Conservation (phyloP, 2,888 invertebrate genomes). For the Hemaris fuciformis region DNA sequence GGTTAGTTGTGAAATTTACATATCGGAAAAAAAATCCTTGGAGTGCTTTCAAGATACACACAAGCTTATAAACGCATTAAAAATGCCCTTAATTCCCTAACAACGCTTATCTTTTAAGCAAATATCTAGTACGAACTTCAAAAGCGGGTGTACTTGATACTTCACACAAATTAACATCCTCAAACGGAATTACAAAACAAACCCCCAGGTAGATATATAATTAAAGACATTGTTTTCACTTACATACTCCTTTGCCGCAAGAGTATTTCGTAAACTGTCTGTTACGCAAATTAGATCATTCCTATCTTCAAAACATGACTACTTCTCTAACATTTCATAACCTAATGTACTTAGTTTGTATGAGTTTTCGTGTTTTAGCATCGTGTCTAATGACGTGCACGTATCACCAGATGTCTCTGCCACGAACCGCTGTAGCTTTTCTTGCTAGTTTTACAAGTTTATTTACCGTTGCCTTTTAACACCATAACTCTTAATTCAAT, state of each 20-base stretch:
- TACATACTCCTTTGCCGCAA: not conserved
- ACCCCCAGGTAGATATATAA: not conserved
- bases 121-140: too few relatives aligned
- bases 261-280: not conserved
- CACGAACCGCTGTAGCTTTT: conserved; percentile 25
- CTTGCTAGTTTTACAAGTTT: conserved; percentile 23
- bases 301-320: not conserved
- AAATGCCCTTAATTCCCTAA: too few relatives aligned
- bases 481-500: not conserved
- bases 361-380: conserved; percentile 5
- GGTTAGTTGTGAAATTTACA: too few relatives aligned
- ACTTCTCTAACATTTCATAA: too few relatives aligned
- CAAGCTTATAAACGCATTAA: too few relatives aligned
- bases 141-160: too few relatives aligned
- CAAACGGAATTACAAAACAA: not conserved
- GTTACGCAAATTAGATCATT: not conserved
- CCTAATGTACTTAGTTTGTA: not conserved
- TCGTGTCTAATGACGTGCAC: conserved; percentile 23
- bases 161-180: too few relatives aligned
- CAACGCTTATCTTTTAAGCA: too few relatives aligned
- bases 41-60: too few relatives aligned
- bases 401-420: conserved; percentile 21
- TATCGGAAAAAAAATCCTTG: too few relatives aligned
- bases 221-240: not conserved
- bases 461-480: not conserved